Evolutionary conservation across 2,113 vertebrate genomes (phyloP).

Genomic region (Macaca nemestrina): DNA sequence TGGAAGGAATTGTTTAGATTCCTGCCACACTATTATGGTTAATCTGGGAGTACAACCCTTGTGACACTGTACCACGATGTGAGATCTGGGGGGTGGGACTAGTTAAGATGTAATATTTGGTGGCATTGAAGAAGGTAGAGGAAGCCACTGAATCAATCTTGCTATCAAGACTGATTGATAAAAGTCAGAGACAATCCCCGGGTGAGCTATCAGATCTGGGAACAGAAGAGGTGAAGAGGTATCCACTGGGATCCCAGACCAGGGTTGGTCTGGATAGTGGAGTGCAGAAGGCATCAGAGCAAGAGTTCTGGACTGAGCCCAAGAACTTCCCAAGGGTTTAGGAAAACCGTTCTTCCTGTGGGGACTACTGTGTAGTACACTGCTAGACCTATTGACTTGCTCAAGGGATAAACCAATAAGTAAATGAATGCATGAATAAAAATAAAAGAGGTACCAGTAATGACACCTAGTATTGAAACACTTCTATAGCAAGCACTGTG

Average conservation of each 20-base stretch:
- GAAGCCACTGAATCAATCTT: too few relatives aligned
- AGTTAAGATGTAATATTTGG: background rate
- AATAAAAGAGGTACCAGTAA: accelerated
- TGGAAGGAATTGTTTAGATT: background rate
- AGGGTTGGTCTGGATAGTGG: too few relatives aligned
- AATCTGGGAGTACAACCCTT: too few relatives aligned
- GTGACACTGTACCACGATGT: background rate
- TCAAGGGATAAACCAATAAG: background rate
- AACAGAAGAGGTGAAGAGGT: too few relatives aligned
- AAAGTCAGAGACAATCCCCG: background rate
- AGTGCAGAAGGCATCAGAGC: accelerated
- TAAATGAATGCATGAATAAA: background rate
- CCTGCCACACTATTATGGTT: background rate
- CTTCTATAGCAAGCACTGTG: accelerated
- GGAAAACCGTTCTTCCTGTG: background rate
- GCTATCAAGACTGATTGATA: background rate
- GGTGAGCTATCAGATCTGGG: background rate
- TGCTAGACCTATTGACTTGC: too few relatives aligned
- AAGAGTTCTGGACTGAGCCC: background rate
- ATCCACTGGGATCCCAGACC: background rate
- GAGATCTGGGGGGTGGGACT: background rate
- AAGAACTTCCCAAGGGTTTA: background rate
- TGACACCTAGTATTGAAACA: accelerated
- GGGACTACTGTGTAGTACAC: accelerated
- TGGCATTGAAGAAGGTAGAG: background rate